phyloP scores from a whole-genome alignment of 2,113 vertebrate species.

The Tretioscincus oriximinensis region DNA sequence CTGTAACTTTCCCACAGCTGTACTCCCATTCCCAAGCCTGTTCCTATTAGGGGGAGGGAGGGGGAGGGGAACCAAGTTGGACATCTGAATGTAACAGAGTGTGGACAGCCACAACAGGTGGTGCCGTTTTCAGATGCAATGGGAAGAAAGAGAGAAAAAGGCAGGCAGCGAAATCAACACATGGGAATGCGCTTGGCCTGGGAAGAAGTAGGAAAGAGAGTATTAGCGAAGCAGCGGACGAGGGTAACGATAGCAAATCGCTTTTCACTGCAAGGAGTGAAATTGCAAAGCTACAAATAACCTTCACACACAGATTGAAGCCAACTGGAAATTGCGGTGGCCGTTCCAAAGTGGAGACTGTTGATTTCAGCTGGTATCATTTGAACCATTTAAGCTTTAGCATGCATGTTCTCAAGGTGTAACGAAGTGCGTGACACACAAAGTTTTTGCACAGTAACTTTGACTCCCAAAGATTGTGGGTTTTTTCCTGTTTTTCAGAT shows the following conservation, averaged over 20 bases:
- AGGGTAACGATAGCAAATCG: background rate
- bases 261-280: background rate
- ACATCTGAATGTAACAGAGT: constrained; percentile 4
- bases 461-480: too few relatives aligned
- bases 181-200: background rate
- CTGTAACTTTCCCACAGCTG: constrained; percentile 56
- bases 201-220: too few relatives aligned
- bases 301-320: too few relatives aligned
- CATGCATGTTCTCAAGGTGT: too few relatives aligned
- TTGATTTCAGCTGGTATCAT: too few relatives aligned
- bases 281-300: background rate
- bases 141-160: background rate
- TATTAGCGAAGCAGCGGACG: background rate
- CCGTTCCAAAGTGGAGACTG: too few relatives aligned
- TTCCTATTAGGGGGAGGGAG: constrained; percentile 29
- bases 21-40: constrained; percentile 24
- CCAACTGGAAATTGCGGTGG: background rate
- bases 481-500: too few relatives aligned
- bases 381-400: too few relatives aligned
- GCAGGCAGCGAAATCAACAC: background rate
- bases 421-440: too few relatives aligned
- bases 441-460: too few relatives aligned
- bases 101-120: background rate
- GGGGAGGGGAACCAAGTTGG: constrained; percentile 21
- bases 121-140: background rate